Conservation (phyloP, 1,140 invertebrate species). For the roundworm (Caenorhabditis elegans) region WBcel235 BX284606.5:4986501-4987000, state of each 20-base stretch:
- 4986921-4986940: constrained; percentile 53
- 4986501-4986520: constrained; percentile 56
- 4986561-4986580: constrained; percentile 55
- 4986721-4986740: constrained; percentile 65
- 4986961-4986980: constrained; percentile 53
- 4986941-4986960: constrained; percentile 53
- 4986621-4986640: constrained; percentile 59
- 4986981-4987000: constrained; percentile 52
- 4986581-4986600: constrained; percentile 56
- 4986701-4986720: constrained; percentile 56
- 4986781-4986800: constrained; percentile 59
- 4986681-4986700: constrained; percentile 61
- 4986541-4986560: constrained; percentile 60
- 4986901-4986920: constrained; percentile 49
- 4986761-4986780: constrained; percentile 58
- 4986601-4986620: constrained; percentile 61
- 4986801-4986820: constrained; percentile 56
- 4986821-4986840: constrained; percentile 60
- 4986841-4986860: constrained; percentile 58
- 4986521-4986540: constrained; percentile 57
- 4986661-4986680: constrained; percentile 58
- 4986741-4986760: constrained; percentile 61
- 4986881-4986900: constrained; percentile 55
- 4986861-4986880: constrained; percentile 61
- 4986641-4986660: constrained; percentile 62